Evolutionary conservation across 2,888 invertebrate species (phyloP).

Genomic region (Leptinotarsa juncta): DNA sequence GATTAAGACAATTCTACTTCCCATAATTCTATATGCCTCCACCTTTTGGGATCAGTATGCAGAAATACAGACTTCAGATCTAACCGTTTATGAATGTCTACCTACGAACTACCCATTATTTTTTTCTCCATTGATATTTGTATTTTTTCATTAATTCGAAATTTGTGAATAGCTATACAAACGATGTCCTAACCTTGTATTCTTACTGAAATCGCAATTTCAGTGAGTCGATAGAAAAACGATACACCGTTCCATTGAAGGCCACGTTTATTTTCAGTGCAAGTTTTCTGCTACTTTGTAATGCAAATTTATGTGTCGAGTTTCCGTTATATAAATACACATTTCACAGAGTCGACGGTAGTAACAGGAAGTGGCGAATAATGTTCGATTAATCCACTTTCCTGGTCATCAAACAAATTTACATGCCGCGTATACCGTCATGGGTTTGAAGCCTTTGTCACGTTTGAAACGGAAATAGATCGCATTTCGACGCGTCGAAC

Average conservation of each 20-base stretch:
- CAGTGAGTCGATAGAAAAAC: neutral
- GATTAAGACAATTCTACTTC: too few relatives aligned
- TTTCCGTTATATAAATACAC: slow-evolving; percentile 36
- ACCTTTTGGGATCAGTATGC: too few relatives aligned
- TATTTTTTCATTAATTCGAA: too few relatives aligned
- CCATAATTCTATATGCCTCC: too few relatives aligned
- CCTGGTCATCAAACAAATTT: slow-evolving; percentile 40
- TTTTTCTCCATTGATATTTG: too few relatives aligned
- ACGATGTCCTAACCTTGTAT: too few relatives aligned
- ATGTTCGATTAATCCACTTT: slow-evolving; percentile 43
- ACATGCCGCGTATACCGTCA: slow-evolving; percentile 32
- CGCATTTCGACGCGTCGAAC: neutral
- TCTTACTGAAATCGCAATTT: too few relatives aligned
- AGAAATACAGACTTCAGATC: too few relatives aligned
- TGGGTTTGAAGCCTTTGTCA: slow-evolving; percentile 33
- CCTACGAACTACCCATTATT: too few relatives aligned
- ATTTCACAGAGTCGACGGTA: slow-evolving; percentile 25
- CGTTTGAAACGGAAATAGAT: slow-evolving; percentile 5
- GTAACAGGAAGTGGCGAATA: slow-evolving; percentile 41
- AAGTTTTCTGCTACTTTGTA: slow-evolving; percentile 23
- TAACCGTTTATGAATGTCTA: too few relatives aligned
- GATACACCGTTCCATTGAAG: neutral
- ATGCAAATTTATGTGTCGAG: slow-evolving; percentile 26
- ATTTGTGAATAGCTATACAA: too few relatives aligned
- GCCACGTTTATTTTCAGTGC: neutral